phyloP scores from a whole-genome alignment of 2,113 vertebrate genomes.

The Piprites chloris region DNA sequence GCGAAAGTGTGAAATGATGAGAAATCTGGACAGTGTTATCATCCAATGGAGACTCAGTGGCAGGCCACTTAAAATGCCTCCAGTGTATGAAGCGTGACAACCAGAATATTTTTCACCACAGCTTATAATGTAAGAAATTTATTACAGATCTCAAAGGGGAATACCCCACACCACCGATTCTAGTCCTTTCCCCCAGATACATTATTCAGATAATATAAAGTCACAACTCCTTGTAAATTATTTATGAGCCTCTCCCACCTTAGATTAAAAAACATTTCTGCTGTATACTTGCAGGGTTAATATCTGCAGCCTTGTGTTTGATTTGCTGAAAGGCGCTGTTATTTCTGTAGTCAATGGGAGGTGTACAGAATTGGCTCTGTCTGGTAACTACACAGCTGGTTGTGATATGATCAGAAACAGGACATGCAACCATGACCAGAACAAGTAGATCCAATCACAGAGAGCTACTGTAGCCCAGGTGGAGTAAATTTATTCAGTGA shows the following conservation, averaged over 20 bases:
- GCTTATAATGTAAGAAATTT: slow-evolving; percentile 39
- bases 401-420: background rate
- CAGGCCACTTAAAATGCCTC: slow-evolving; percentile 44
- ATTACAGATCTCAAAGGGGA: background rate
- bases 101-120: background rate
- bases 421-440: background rate
- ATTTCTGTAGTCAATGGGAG: background rate
- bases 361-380: background rate
- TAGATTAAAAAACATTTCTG: slow-evolving; percentile 29
- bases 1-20: slow-evolving; percentile 47
- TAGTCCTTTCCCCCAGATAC: background rate
- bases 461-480: slow-evolving; percentile 17
- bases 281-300: background rate
- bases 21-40: slow-evolving; percentile 42
- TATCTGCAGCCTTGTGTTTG: slow-evolving; percentile 3
- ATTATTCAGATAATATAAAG: slow-evolving; percentile 21
- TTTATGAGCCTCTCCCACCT: slow-evolving; percentile 29
- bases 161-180: background rate
- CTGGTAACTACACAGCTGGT: background rate
- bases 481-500: slow-evolving; percentile 28
- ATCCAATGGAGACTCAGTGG: slow-evolving; percentile 26
- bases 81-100: background rate
- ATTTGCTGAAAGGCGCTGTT: background rate
- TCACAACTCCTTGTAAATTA: slow-evolving; percentile 44
- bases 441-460: background rate